These are phyloP conservation scores for Mesembrinibis cayennensis DNA, from an alignment of 2,113 vertebrate genomes.

Conservation along the genomic window DNA sequence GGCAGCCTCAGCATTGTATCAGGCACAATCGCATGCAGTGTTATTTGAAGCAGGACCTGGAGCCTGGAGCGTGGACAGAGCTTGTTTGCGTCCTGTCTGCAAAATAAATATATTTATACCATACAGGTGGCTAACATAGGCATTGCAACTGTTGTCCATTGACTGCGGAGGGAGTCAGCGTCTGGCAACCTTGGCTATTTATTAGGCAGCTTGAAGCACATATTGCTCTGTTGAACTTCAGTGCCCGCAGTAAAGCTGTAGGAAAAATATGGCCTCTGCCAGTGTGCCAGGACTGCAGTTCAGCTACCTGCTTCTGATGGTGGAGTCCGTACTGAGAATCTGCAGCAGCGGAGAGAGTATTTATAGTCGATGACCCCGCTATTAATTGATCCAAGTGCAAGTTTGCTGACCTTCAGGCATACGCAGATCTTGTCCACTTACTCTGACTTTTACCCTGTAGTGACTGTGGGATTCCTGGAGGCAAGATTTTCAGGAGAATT, in stretches of 20 bases:
- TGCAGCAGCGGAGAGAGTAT: background rate
- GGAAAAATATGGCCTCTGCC: background rate
- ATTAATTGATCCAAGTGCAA: background rate
- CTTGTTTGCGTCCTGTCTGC: background rate
- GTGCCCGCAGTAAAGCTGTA: background rate
- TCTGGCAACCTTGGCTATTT: background rate
- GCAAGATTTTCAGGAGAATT: background rate
- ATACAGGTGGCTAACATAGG: background rate
- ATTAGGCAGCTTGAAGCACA: background rate
- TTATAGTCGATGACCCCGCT: background rate
- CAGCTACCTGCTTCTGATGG: background rate
- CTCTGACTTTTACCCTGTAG: background rate
- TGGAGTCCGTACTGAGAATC: background rate
- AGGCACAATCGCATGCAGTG: background rate
- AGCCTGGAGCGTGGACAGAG: background rate
- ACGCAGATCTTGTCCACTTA: background rate
- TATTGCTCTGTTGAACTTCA: background rate
- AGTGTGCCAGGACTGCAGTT: background rate
- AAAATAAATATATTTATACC: background rate
- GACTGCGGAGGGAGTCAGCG: rapidly evolving
- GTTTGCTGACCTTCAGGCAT: background rate
- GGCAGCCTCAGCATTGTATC: background rate
- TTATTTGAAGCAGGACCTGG: background rate
- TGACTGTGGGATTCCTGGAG: background rate
- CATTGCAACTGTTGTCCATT: background rate